Base-by-base conservation (phyloP, 1,140 invertebrate species). In the Panagrolaimus sp. region DNA sequence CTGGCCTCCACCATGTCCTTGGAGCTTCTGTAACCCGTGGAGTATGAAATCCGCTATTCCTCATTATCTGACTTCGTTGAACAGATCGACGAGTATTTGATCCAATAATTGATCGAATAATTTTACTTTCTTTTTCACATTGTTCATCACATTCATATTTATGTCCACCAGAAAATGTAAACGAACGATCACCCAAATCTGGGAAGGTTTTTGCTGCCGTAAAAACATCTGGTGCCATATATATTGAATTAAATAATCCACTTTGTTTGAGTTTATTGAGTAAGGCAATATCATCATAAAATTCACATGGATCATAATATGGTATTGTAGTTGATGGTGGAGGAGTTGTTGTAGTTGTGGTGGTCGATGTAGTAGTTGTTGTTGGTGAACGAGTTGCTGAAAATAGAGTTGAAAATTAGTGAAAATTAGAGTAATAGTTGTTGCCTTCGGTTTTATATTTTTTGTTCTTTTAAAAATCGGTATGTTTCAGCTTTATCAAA, bases 291-390 rank as follows among this genome's bases (percentile, higher is more conserved):
- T 51, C 48, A 13, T 51, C 48, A 51, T 51, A 51, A 51, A 20
- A 51, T 13, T 51, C 48, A 13, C 48, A 51, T 2, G 48, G 48
- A n/a, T n/a, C n/a, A n/a, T n/a, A n/a, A n/a, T n/a, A n/a, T n/a
- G n/a, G n/a, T n/a, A n/a, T n/a, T n/a, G n/a, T n/a, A n/a, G n/a
- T n/a, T n/a, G n/a, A n/a, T n/a, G n/a, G n/a, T n/a, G n/a, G n/a
- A n/a, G n/a, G n/a, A 1, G 48, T 51, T 51, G 48, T 51, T 51
- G 48, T 51, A 20, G 48, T 51, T 23, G 48, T 51, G n/a, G n/a
- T n/a, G n/a, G n/a, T n/a, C n/a, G n/a, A n/a, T n/a, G n/a, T n/a
- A n/a, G n/a, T n/a, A n/a, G n/a, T n/a, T n/a, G n/a, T n/a, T n/a
- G n/a, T n/a, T n/a, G n/a, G n/a, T n/a, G n/a, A n/a, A n/a, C n/a